Percentiles rank a stretch among this genome's conserved stretches.
Conservation (phyloP, 2,113 vertebrate species). For the Thalassarche chlororhynchos region DNA sequence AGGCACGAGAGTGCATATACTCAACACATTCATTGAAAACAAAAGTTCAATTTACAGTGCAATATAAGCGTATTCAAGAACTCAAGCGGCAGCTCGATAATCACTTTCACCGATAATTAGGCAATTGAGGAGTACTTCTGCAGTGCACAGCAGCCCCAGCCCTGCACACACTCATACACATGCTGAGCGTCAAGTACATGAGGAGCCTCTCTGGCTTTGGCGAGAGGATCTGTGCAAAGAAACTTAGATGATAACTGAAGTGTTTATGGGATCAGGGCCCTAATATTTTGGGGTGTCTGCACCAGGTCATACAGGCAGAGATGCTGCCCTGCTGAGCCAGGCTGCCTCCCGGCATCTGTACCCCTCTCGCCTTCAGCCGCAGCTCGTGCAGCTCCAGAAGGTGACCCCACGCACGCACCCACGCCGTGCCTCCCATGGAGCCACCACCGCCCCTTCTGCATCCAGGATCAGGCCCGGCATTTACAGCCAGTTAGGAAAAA, state of each 20-base stretch:
- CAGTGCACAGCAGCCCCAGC: not conserved
- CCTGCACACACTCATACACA: not conserved
- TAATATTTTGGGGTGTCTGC: not conserved
- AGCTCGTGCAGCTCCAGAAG: not conserved
- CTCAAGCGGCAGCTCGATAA: not conserved
- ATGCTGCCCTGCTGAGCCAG: not conserved
- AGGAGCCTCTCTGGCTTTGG: not conserved
- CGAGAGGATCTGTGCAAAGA: not conserved
- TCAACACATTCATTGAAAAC: constrained; percentile 53
- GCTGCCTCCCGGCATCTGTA: not conserved
- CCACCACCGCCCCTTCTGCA: not conserved
- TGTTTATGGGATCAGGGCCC: not conserved
- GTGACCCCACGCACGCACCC: not conserved
- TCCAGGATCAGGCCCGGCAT: not conserved
- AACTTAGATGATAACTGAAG: not conserved
- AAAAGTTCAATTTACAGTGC: constrained; percentile 49
- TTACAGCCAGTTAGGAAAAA: not conserved
- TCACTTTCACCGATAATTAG: not conserved
- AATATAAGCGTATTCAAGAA: not conserved
- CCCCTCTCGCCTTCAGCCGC: not conserved
- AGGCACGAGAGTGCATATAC: constrained; percentile 61
- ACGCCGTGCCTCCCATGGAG: fast-evolving
- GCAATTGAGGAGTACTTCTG: not conserved
- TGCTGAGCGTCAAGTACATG: not conserved
- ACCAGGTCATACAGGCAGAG: not conserved